Conservation (phyloP, 2,797 vertebrate species). For the Neosilurus mollespiculum region DNA sequence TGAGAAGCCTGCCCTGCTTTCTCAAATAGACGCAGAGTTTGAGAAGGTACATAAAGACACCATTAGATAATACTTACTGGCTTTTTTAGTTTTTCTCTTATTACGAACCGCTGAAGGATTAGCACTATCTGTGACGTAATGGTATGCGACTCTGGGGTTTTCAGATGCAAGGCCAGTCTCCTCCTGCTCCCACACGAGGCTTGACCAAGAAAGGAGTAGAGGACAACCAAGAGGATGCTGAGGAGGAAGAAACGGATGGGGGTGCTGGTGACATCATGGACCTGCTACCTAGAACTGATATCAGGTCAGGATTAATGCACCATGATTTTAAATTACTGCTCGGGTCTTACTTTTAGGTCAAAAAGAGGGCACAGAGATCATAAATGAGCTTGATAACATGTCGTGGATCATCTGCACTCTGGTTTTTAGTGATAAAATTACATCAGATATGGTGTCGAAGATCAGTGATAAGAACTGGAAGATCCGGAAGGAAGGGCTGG, state of each 20-base stretch:
- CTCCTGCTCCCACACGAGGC: slow-evolving; percentile 80
- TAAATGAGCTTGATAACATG: not conserved
- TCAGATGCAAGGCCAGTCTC: slow-evolving; percentile 92
- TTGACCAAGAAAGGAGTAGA: slow-evolving; percentile 67
- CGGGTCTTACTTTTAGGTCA: not conserved
- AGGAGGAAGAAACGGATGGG: slow-evolving; percentile 74
- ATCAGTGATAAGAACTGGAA: slow-evolving; percentile 98
- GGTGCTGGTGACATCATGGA: slow-evolving; percentile 85
- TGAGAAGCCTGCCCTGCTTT: slow-evolving; percentile 92
- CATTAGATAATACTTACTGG: not conserved
- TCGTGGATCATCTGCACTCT: not conserved
- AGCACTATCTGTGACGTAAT: not conserved
- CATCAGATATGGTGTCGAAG: slow-evolving; percentile 87
- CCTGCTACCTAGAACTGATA: slow-evolving; percentile 88
- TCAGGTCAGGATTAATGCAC: slow-evolving; percentile 72
- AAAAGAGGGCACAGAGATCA: not conserved
- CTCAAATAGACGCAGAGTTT: slow-evolving; percentile 94
- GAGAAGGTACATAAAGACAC: slow-evolving; percentile 81
- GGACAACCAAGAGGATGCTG: slow-evolving; percentile 68
- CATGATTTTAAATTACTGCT: not conserved
- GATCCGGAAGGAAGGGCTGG: slow-evolving; percentile 94
- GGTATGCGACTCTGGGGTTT: not conserved
- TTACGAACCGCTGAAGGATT: not conserved
- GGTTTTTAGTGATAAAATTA: slow-evolving; percentile 87
- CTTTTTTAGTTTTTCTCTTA: not conserved